A percentile compares a stretch with the other conserved stretches of the same genome.
Conservation (phyloP, 1,140 invertebrate species). For the Papilio aristodemus region DNA sequence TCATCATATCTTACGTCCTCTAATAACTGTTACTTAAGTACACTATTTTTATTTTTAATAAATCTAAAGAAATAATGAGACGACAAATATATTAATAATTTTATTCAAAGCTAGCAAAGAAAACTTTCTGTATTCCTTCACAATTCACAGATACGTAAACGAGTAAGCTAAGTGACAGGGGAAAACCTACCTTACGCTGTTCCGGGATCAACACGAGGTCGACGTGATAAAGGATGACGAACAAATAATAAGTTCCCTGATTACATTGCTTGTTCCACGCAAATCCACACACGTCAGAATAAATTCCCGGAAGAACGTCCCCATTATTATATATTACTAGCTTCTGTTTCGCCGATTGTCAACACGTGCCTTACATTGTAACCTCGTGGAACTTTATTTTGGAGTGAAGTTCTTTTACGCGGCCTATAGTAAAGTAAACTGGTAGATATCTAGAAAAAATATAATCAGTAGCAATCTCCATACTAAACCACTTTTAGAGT, state of each 20-base stretch:
- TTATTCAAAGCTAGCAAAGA: background rate
- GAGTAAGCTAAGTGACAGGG: conserved; percentile 21
- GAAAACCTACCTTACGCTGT: background rate
- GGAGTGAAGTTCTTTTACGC: background rate
- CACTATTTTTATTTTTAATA: no score
- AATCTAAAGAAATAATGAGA: no score
- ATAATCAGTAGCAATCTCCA: no score
- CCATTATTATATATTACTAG: conserved; percentile 39
- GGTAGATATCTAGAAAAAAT: no score
- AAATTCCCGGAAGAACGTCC: conserved; percentile 38
- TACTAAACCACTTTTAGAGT: no score
- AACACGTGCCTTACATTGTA: no score
- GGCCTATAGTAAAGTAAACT: no score
- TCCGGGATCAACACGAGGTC: conserved; percentile 21
- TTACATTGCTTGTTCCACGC: conserved; percentile 42
- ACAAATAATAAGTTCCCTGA: conserved; percentile 45
- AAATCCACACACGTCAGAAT: conserved; percentile 41
- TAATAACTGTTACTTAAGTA: no score
- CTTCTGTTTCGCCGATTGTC: conserved; percentile 30
- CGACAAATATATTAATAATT: background rate
- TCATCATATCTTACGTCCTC: no score
- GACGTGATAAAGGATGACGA: conserved; percentile 4
- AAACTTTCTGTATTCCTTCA: conserved; percentile 1
- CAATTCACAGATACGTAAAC: conserved; percentile 19
- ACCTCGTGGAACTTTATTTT: background rate